phyloP scores from a whole-genome alignment of 2,113 vertebrate species.

The Pachycephala philippinensis region DNA sequence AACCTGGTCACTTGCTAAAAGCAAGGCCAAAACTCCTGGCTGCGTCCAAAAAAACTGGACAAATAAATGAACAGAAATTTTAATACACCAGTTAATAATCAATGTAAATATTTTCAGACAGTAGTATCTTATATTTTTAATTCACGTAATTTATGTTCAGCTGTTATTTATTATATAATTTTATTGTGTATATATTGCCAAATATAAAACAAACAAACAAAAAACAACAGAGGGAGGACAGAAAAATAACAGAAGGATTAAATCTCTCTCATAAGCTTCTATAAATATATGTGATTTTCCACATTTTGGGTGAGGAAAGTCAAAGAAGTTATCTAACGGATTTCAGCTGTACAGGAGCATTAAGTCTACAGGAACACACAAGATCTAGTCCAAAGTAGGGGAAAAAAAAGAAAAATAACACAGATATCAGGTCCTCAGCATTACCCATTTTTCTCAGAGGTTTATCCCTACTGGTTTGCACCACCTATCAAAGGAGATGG shows the following conservation, averaged over 20 bases:
- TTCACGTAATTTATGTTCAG: background rate
- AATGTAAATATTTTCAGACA: background rate
- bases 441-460: background rate
- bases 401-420: background rate
- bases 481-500: background rate
- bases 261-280: background rate
- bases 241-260: background rate
- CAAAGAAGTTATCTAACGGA: background rate
- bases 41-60: background rate
- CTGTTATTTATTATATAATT: background rate
- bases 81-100: background rate
- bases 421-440: background rate
- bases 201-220: background rate
- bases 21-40: background rate
- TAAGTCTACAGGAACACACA: background rate
- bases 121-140: background rate
- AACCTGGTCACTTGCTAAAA: background rate
- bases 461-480: background rate
- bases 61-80: background rate
- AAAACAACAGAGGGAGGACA: background rate
- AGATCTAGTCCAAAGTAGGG: background rate
- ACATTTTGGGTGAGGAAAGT: background rate
- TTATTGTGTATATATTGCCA: background rate
- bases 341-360: background rate
- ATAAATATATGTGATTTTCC: background rate